phyloP scores from a whole-genome alignment of 2,113 vertebrate species.

The Siniperca knerii region DNA sequence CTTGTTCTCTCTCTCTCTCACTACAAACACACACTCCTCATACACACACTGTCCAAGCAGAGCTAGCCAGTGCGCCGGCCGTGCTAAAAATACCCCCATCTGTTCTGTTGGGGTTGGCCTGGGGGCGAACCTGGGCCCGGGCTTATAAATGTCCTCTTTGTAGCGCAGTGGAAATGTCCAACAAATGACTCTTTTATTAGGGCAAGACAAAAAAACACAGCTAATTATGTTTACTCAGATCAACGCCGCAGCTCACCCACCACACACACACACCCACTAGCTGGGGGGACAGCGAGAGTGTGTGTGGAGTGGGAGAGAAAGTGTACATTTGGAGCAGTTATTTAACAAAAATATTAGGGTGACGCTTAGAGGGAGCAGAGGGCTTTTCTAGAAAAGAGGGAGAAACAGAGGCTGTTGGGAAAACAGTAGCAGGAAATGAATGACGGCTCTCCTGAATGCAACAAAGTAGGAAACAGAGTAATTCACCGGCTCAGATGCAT shows the following conservation, averaged over 20 bases:
- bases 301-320: conserved; percentile 6
- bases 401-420: conserved; percentile 5
- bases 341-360: conserved; percentile 41
- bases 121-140: conserved; percentile 84
- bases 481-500: background rate
- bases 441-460: background rate
- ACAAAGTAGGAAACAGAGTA: background rate
- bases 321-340: conserved; percentile 8
- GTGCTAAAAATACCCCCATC: conserved; percentile 95
- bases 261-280: conserved; percentile 17
- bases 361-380: conserved; percentile 3
- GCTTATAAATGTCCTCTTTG: conserved; percentile 98
- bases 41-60: conserved; percentile 79
- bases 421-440: conserved; percentile 33
- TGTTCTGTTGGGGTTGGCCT: conserved; percentile 94
- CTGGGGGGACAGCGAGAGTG: background rate
- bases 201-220: conserved; percentile 95
- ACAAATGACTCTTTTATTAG: conserved; percentile 99
- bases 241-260: conserved; percentile 84
- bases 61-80: conserved; percentile 67
- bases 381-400: background rate
- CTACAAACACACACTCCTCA: conserved; percentile 28
- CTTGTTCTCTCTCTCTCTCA: conserved; percentile 22
- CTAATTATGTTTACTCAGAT: conserved; percentile 99
- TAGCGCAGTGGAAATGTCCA: conserved; percentile 96